A percentile compares a stretch with the other conserved stretches of the same genome.
Evolutionary conservation across 2,113 vertebrate genomes (phyloP).

Genomic region (Scytalopus superciliaris): DNA sequence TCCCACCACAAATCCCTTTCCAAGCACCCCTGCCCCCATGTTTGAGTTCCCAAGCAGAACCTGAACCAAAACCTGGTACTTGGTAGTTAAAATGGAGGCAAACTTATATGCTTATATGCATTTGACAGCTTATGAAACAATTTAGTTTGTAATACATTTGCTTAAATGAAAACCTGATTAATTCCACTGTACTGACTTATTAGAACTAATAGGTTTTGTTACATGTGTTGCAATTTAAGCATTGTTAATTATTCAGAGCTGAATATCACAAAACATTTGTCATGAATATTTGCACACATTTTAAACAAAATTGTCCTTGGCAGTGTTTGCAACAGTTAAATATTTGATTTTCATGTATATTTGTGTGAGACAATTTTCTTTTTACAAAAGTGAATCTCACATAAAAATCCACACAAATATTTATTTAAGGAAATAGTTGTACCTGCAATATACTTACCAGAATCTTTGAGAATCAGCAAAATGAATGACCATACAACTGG

Average conservation of each 20-base stretch:
- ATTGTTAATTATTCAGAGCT: slow-evolving; percentile 66
- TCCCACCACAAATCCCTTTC: not conserved
- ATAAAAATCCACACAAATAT: slow-evolving; percentile 34
- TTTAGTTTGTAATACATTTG: slow-evolving; percentile 67
- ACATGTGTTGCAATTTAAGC: slow-evolving; percentile 66
- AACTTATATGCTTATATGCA: slow-evolving; percentile 36
- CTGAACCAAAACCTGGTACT: not conserved
- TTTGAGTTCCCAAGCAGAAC: not conserved
- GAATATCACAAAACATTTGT: slow-evolving; percentile 69
- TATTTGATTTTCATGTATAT: slow-evolving; percentile 65
- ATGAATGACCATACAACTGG: not conserved
- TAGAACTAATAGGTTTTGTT: slow-evolving; percentile 62
- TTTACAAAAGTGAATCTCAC: not conserved
- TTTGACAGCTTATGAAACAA: slow-evolving; percentile 69
- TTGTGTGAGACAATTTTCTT: slow-evolving; percentile 51
- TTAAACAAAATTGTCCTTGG: slow-evolving; percentile 66
- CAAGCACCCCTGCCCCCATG: not conserved
- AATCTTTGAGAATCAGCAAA: not conserved
- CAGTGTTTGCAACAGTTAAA: slow-evolving; percentile 62
- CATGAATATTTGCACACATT: slow-evolving; percentile 69
- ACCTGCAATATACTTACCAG: not conserved
- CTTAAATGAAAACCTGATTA: slow-evolving; percentile 69
- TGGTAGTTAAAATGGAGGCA: not conserved
- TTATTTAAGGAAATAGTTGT: slow-evolving; percentile 31
- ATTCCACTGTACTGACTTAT: slow-evolving; percentile 64